A percentile compares a stretch with the other conserved stretches of the same genome.
Evolutionary conservation across 2,888 invertebrate species (phyloP).

Genomic region (Toxonevra muliebris): DNA sequence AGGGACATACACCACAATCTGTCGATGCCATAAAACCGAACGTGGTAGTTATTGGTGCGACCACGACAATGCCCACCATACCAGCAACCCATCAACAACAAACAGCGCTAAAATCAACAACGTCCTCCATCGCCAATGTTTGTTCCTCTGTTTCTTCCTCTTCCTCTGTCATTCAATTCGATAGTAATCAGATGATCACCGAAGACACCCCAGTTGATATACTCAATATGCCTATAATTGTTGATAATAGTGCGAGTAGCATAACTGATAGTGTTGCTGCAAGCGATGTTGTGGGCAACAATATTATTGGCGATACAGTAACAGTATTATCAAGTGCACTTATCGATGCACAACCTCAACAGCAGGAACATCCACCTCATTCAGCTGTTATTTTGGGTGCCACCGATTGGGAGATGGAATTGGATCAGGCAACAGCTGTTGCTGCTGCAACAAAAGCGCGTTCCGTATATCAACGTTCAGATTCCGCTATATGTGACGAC

Average conservation of each 20-base stretch:
- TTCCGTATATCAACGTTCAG: conserved; percentile 30
- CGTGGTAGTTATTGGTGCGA: conserved; percentile 53
- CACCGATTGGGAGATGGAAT: conserved; percentile 72
- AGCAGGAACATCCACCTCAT: conserved; percentile 26
- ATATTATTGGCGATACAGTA: conserved; percentile 29
- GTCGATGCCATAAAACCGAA: conserved; percentile 46
- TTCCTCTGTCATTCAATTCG: conserved; percentile 23
- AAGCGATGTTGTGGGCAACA: too few relatives aligned
- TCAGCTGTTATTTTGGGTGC: conserved; percentile 55
- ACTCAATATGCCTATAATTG: conserved; percentile 61
- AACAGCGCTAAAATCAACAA: conserved; percentile 11
- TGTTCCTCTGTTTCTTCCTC: neutral
- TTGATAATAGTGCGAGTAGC: conserved; percentile 51
- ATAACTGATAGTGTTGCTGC: conserved; percentile 11
- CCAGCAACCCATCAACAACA: conserved; percentile 19
- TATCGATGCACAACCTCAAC: conserved; percentile 17
- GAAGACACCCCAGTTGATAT: conserved; percentile 70
- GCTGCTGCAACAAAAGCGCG: conserved; percentile 37
- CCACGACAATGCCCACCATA: conserved; percentile 16
- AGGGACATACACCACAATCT: conserved; percentile 2
- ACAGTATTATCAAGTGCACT: conserved; percentile 40
- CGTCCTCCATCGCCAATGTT: neutral
- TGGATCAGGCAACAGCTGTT: conserved; percentile 67
- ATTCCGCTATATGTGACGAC: conserved; percentile 6
- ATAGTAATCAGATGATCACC: conserved; percentile 64